Conservation (phyloP, 2,888 invertebrate genomes). For the Ectemnius continuus region DNA sequence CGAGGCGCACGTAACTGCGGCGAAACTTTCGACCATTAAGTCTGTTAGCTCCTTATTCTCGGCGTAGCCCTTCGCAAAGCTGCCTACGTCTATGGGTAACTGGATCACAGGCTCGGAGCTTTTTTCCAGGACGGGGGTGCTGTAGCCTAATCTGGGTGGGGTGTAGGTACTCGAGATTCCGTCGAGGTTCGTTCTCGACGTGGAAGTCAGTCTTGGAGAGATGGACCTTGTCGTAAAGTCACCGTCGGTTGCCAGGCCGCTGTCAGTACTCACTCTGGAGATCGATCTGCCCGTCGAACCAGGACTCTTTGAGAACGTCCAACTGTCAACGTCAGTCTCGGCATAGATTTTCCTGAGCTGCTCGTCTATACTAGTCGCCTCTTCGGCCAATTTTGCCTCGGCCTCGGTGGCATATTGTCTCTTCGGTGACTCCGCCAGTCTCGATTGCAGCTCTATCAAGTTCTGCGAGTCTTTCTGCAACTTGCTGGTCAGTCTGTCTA, state of each 20-base stretch:
- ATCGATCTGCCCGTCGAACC: constrained; percentile 77
- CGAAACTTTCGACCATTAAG: constrained; percentile 79
- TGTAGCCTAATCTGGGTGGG: constrained; percentile 81
- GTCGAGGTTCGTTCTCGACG: constrained; percentile 72
- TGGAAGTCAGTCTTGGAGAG: constrained; percentile 73
- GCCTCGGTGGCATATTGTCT: constrained; percentile 78
- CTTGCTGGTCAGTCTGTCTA: constrained; percentile 87
- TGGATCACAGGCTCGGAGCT: constrained; percentile 73
- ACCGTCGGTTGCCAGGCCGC: constrained; percentile 82
- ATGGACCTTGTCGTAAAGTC: constrained; percentile 78
- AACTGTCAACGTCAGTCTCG: constrained; percentile 82
- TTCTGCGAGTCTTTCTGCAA: constrained; percentile 89
- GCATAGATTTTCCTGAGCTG: constrained; percentile 85
- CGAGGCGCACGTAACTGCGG: constrained; percentile 79
- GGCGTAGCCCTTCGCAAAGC: constrained; percentile 80
- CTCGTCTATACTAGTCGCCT: constrained; percentile 84
- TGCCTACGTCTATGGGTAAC: constrained; percentile 81
- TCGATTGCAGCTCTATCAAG: constrained; percentile 86
- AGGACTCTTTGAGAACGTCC: constrained; percentile 85
- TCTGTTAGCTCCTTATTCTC: constrained; percentile 78
- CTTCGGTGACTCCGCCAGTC: constrained; percentile 84
- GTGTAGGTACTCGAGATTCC: constrained; percentile 70
- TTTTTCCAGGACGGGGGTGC: constrained; percentile 82
- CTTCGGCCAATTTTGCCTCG: constrained; percentile 83
- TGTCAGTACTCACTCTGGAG: constrained; percentile 80